Evolutionary conservation across 2,797 vertebrate genomes (phyloP).

Genomic region (Apodemus agrarius): DNA sequence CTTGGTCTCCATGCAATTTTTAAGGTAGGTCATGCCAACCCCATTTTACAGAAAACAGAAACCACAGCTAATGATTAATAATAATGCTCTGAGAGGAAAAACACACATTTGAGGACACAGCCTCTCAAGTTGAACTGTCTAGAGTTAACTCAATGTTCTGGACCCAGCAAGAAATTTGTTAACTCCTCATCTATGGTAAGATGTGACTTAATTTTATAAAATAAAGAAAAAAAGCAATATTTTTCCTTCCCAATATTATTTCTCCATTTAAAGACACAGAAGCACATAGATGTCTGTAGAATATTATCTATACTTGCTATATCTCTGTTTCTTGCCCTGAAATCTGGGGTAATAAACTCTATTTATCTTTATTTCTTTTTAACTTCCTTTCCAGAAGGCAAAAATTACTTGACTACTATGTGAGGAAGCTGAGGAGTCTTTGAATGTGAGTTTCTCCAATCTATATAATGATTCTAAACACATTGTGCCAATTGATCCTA

Average conservation of each 20-base stretch:
- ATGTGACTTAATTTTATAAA: constrained; percentile 4
- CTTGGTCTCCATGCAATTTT: neutral
- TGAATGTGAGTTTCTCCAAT: constrained; percentile 14
- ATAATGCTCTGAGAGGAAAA: neutral
- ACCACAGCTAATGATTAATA: neutral
- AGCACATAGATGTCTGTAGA: neutral
- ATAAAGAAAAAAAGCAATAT: neutral
- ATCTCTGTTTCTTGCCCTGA: neutral
- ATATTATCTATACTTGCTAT: neutral
- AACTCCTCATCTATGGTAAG: neutral
- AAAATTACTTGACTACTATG: neutral
- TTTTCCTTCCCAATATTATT: neutral
- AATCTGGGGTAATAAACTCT: neutral
- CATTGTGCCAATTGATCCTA: constrained; percentile 14
- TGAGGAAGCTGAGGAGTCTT: constrained; percentile 16
- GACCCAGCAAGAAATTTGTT: neutral
- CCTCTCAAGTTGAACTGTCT: neutral
- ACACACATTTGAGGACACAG: neutral
- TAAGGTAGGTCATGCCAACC: neutral
- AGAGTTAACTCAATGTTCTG: neutral
- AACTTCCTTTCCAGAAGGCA: constrained; percentile 37
- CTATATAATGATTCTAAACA: neutral
- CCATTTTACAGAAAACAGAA: neutral
- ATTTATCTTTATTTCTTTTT: constrained; percentile 46
- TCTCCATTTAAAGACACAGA: neutral